Conservation (phyloP, 2,888 invertebrate species). For the Rhamnusium bicolor region DNA sequence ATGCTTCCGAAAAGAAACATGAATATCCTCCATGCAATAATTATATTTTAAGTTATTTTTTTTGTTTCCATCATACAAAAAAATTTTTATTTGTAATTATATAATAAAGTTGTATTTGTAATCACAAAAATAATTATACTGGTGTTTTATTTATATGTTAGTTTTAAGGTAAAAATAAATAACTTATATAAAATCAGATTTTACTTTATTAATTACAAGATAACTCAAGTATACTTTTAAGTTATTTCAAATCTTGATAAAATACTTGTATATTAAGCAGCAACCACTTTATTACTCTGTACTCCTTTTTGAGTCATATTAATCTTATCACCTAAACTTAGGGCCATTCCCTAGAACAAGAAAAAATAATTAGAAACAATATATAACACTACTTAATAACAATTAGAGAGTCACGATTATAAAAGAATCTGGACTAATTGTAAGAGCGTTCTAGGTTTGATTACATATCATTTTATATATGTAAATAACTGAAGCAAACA, state of each 20-base stretch:
- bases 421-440: no score
- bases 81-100: constrained; percentile 57
- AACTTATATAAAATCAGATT: constrained; percentile 9
- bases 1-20: constrained; percentile 42
- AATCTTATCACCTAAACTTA: constrained; percentile 98
- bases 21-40: constrained; percentile 28
- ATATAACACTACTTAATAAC: not conserved
- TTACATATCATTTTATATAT: no score
- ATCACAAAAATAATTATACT: constrained; percentile 53
- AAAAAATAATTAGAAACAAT: constrained; percentile 6
- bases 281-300: constrained; percentile 71
- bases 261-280: constrained; percentile 58
- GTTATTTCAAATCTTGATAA: not conserved
- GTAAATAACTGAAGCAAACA: no score
- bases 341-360: constrained; percentile 92
- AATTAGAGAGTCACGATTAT: no score
- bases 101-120: constrained; percentile 68
- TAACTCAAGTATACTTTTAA: not conserved
- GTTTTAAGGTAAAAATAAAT: constrained; percentile 49
- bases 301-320: constrained; percentile 89
- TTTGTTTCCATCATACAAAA: constrained; percentile 57
- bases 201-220: constrained; percentile 10
- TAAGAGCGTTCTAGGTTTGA: no score
- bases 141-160: constrained; percentile 54
- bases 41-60: constrained; percentile 49